phyloP scores from a whole-genome alignment of 2,113 vertebrate species.

The Dromaius novaehollandiae region DNA sequence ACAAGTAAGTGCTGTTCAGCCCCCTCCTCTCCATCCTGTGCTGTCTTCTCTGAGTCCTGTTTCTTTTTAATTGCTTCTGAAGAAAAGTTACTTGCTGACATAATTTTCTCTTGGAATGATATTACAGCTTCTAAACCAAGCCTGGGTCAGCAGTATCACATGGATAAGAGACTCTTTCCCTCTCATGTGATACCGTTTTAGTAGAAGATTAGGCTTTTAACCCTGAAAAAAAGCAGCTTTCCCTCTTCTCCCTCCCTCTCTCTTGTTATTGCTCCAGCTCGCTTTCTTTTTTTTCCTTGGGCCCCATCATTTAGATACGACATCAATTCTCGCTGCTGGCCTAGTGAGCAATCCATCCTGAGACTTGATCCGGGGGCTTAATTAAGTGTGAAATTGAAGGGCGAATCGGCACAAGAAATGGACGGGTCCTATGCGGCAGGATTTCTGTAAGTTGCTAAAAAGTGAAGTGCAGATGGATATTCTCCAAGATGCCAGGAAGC shows the following conservation, averaged over 20 bases:
- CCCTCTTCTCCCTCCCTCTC: background rate
- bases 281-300: background rate
- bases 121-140: slow-evolving; percentile 55
- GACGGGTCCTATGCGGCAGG: background rate
- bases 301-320: slow-evolving; percentile 10
- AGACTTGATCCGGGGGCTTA: slow-evolving; percentile 30
- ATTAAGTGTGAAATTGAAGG: slow-evolving; percentile 58
- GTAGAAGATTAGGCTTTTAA: slow-evolving; percentile 56
- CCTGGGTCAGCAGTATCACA: background rate
- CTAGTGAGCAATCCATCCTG: slow-evolving; percentile 48
- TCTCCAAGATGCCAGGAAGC: slow-evolving; percentile 8
- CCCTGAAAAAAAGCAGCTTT: slow-evolving; percentile 51
- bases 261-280: background rate
- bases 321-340: slow-evolving; percentile 49
- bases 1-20: background rate
- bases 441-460: background rate
- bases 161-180: slow-evolving; percentile 27
- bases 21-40: background rate
- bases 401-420: background rate
- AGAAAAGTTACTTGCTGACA: slow-evolving; percentile 5
- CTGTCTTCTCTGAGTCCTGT: background rate
- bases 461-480: slow-evolving; percentile 18
- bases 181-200: slow-evolving; percentile 1
- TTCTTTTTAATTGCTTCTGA: slow-evolving; percentile 47
- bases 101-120: slow-evolving; percentile 40